phyloP scores from a whole-genome alignment of 23 tunicate species.

The Styela clava region DNA sequence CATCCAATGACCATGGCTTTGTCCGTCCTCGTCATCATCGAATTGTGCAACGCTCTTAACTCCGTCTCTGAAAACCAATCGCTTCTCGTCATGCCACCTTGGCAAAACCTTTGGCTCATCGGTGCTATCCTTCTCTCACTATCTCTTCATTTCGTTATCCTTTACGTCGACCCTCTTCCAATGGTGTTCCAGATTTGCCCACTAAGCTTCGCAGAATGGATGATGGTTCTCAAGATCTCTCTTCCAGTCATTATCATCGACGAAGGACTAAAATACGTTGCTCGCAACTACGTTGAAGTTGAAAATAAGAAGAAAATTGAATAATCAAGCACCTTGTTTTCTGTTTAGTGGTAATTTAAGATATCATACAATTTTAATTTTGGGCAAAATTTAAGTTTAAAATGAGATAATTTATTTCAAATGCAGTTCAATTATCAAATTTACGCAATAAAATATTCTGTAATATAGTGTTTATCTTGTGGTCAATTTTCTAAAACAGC shows the following conservation, averaged over 20 bases:
- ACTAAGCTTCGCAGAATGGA: constrained; percentile 32
- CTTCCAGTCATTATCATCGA: constrained; percentile 50
- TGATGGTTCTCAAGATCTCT: constrained; percentile 36
- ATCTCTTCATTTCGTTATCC: constrained; percentile 42
- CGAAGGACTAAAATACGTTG: constrained; percentile 42
- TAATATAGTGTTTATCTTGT: too few species aligned
- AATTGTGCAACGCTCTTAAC: constrained; percentile 51
- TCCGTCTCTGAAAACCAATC: constrained; percentile 55
- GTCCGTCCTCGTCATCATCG: constrained; percentile 44
- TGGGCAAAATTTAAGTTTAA: too few species aligned
- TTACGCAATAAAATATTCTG: too few species aligned
- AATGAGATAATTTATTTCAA: too few species aligned
- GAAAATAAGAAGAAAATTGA: constrained; percentile 20
- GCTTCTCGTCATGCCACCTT: constrained; percentile 42
- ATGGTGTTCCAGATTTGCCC: constrained; percentile 55
- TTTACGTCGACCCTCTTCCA: constrained; percentile 59
- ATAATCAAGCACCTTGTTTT: too few species aligned
- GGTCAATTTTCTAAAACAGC: too few species aligned
- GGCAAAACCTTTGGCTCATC: constrained; percentile 49
- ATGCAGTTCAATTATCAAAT: too few species aligned
- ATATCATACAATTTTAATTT: too few species aligned
- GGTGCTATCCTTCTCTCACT: constrained; percentile 48
- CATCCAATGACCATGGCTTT: constrained; percentile 54
- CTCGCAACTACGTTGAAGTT: constrained; percentile 48
- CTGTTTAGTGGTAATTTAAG: too few species aligned